Percentiles rank a stretch among this genome's conserved stretches.
These are phyloP conservation scores for Limanda limanda DNA, from an alignment of 2,113 vertebrate genomes.

Conservation along the genomic window DNA sequence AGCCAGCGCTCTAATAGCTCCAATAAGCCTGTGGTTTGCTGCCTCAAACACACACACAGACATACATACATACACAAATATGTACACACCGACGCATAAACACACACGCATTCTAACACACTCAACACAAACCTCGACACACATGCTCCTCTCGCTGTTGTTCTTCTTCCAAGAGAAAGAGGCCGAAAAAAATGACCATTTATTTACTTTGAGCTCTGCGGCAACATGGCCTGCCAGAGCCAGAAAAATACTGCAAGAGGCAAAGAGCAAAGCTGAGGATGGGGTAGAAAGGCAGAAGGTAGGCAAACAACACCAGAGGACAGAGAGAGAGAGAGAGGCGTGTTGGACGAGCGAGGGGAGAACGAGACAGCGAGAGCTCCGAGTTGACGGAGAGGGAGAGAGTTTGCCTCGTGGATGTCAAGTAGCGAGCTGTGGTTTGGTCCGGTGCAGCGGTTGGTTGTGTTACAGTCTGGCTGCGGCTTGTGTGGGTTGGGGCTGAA, in stretches of 20 bases:
- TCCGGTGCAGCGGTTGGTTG: conserved; percentile 58
- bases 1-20: conserved; percentile 82
- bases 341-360: conserved; percentile 38
- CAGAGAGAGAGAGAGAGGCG: conserved; percentile 40
- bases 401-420: conserved; percentile 63
- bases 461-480: conserved; percentile 70
- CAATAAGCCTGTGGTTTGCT: conserved; percentile 86
- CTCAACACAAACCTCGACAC: conserved; percentile 63
- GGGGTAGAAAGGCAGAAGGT: conserved; percentile 49
- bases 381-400: conserved; percentile 44
- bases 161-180: conserved; percentile 80
- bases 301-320: conserved; percentile 41
- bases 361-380: conserved; percentile 29
- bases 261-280: conserved; percentile 38
- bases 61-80: conserved; percentile 46
- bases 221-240: conserved; percentile 58
- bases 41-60: conserved; percentile 73
- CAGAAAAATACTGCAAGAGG: conserved; percentile 30
- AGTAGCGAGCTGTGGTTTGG: conserved; percentile 68
- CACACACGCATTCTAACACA: conserved; percentile 53
- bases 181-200: conserved; percentile 79
- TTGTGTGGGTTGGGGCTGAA: conserved; percentile 69
- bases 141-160: conserved; percentile 70
- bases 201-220: conserved; percentile 81
- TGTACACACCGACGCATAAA: conserved; percentile 55